A percentile compares a stretch with the other conserved stretches of the same genome.
These are phyloP conservation scores for Pseudonaja textilis DNA, from an alignment of 2,113 vertebrate species.

Conservation along the genomic window DNA sequence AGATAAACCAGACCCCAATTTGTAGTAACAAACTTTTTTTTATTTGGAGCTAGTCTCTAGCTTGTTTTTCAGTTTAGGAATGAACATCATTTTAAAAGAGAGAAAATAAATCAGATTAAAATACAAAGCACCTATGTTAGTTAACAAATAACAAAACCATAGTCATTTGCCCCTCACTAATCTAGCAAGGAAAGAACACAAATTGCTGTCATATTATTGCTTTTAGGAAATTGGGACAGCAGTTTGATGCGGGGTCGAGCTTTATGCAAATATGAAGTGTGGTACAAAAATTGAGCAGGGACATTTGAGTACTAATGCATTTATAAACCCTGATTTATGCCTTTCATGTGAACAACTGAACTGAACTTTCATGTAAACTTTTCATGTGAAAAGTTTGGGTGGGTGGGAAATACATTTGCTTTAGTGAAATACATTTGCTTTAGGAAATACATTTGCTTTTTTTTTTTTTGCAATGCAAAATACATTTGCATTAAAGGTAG, in stretches of 20 bases:
- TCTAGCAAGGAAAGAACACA: neutral
- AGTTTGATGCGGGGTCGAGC: neutral
- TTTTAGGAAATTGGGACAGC: neutral
- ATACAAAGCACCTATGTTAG: too few species aligned
- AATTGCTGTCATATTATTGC: neutral
- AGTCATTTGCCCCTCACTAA: neutral
- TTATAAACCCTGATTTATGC: neutral
- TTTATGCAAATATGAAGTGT: neutral
- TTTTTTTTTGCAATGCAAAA: neutral
- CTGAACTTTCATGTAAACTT: neutral
- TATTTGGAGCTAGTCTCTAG: too few species aligned
- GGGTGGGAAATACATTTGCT: neutral
- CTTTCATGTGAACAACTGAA: neutral
- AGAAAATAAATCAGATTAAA: too few species aligned
- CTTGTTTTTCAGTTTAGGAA: too few species aligned
- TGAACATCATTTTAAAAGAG: too few species aligned
- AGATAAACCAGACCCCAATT: too few species aligned
- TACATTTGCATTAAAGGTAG: neutral
- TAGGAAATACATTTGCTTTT: neutral
- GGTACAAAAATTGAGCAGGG: neutral
- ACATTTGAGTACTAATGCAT: neutral
- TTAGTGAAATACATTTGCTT: neutral
- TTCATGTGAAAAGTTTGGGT: neutral
- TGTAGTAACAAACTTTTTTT: too few species aligned
- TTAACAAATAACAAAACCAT: too few species aligned